Evolutionary conservation across 2,888 invertebrate species (phyloP).

Genomic region (Cephus runcator): DNA sequence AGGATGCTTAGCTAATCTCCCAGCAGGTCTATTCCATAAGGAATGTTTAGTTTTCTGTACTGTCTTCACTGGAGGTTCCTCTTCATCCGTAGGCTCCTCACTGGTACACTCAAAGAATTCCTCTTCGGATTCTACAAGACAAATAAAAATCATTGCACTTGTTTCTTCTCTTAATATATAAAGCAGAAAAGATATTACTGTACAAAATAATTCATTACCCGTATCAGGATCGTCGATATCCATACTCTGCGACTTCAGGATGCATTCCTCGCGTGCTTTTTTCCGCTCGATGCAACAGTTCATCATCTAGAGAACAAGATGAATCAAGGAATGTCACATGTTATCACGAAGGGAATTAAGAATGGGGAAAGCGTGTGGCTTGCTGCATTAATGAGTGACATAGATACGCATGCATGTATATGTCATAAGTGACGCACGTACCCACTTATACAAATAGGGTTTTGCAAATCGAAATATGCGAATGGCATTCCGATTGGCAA

Average conservation of each 20-base stretch:
- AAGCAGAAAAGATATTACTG: background rate
- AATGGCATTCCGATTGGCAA: background rate
- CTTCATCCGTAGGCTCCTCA: conserved; percentile 64
- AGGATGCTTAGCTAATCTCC: conserved; percentile 76
- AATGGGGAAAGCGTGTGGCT: background rate
- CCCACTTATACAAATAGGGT: background rate
- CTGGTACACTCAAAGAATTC: conserved; percentile 87
- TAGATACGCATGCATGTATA: background rate
- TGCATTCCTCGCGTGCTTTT: conserved; percentile 67
- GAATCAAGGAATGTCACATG: background rate
- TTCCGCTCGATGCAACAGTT: conserved; percentile 81
- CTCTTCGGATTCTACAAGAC: conserved; percentile 69
- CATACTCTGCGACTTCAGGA: conserved; percentile 47
- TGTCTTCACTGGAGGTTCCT: conserved; percentile 58
- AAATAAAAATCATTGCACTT: background rate
- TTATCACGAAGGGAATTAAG: background rate
- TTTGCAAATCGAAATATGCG: conserved; percentile 1
- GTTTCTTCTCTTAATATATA: background rate
- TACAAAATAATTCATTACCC: conserved; percentile 37
- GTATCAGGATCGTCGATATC: conserved; percentile 52
- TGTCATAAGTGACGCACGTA: background rate
- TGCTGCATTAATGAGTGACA: background rate
- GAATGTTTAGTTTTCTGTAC: conserved; percentile 61
- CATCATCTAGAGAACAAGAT: conserved; percentile 67
- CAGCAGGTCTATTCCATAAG: conserved; percentile 74